phyloP scores from a whole-genome alignment of 2,888 invertebrate species.

The Lymantria monacha region DNA sequence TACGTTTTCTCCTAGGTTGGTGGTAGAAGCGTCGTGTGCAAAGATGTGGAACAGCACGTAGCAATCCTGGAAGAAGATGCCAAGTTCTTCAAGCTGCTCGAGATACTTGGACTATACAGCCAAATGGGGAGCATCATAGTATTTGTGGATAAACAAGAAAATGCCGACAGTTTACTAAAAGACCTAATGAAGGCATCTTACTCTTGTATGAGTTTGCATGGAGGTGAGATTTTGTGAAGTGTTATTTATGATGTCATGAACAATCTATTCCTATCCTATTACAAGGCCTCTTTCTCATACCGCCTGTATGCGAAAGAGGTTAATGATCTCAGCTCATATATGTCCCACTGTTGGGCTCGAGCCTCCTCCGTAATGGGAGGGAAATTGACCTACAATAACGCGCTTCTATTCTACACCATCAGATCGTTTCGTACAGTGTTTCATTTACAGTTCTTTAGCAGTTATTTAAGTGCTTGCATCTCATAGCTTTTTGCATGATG shows the following conservation, averaged over 20 bases:
- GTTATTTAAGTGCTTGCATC: too few species aligned
- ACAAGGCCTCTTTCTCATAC: too few species aligned
- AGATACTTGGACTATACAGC: constrained; percentile 97
- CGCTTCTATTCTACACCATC: too few species aligned
- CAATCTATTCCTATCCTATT: background rate
- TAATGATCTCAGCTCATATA: too few species aligned
- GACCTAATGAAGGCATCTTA: constrained; percentile 98
- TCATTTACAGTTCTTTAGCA: too few species aligned
- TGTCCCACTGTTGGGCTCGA: too few species aligned
- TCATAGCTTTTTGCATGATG: too few species aligned
- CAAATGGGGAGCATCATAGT: constrained; percentile 96
- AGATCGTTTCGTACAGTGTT: too few species aligned
- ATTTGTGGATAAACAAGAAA: constrained; percentile 99
- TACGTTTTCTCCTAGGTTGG: constrained; percentile 84
- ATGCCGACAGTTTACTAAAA: constrained; percentile 95
- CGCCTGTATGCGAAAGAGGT: too few species aligned
- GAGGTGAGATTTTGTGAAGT: constrained; percentile 78
- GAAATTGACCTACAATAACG: too few species aligned
- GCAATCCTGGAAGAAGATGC: constrained; percentile 97
- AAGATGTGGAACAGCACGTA: constrained; percentile 98
- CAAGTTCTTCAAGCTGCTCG: constrained; percentile 98
- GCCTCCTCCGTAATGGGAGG: too few species aligned
- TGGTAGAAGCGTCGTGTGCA: constrained; percentile 97
- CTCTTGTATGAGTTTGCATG: constrained; percentile 98
- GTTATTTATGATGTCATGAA: background rate